Conservation (phyloP, 2,797 vertebrate genomes). For the Discoglossus pictus region DNA sequence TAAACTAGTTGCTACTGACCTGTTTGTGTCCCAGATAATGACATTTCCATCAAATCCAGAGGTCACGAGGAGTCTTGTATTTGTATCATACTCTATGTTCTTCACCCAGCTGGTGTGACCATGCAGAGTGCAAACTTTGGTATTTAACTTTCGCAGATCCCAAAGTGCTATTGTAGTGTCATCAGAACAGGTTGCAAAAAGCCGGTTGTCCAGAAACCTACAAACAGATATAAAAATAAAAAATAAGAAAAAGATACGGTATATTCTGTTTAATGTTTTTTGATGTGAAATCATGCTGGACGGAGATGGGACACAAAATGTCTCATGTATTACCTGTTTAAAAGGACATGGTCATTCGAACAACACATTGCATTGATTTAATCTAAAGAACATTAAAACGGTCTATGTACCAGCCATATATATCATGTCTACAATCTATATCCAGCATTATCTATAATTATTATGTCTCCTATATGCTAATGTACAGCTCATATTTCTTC, state of each 20-base stretch:
- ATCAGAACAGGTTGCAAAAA: constrained; percentile 97
- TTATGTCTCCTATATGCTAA: too few relatives aligned
- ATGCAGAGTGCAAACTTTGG: constrained; percentile 94
- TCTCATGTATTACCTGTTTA: too few relatives aligned
- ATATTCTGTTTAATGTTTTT: too few relatives aligned
- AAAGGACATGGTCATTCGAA: too few relatives aligned
- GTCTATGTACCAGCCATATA: too few relatives aligned
- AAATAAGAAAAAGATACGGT: background rate
- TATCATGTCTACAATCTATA: too few relatives aligned
- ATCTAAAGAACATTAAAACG: too few relatives aligned
- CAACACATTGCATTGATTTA: too few relatives aligned
- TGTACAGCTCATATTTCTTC: too few relatives aligned
- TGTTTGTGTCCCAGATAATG: constrained; percentile 98
- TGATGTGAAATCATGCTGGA: too few relatives aligned
- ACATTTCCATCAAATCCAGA: constrained; percentile 98
- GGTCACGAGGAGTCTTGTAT: constrained; percentile 92
- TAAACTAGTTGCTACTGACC: constrained; percentile 65
- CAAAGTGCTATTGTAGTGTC: constrained; percentile 97
- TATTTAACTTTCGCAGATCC: constrained; percentile 92
- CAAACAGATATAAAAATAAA: constrained; percentile 12
- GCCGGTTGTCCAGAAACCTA: constrained; percentile 96
- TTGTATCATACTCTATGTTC: constrained; percentile 98
- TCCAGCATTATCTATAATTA: too few relatives aligned
- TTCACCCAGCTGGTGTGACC: constrained; percentile 99
- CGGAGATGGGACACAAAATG: background rate